Evolutionary conservation across 35 echinoderm and acorn worm species (phyloP).

Genomic region (Ophioderma brevispina): DNA sequence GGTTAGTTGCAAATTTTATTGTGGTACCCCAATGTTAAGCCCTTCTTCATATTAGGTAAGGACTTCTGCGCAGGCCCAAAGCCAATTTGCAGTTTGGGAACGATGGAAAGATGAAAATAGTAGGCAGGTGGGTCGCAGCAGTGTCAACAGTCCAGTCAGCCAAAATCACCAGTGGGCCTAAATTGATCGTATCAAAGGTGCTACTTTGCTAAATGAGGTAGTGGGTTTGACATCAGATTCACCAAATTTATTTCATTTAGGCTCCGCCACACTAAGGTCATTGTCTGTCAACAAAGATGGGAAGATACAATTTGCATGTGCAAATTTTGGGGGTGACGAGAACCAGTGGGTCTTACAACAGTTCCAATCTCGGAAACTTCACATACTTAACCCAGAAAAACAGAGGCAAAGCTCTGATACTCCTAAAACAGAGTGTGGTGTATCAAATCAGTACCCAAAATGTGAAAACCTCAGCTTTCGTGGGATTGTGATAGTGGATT

Average conservation of each 20-base stretch:
- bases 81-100: not conserved
- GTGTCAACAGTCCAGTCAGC: conserved; percentile 9
- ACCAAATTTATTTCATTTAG: conserved; percentile 38
- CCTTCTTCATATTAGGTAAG: not conserved
- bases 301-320: conserved; percentile 28
- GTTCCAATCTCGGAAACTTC: not conserved
- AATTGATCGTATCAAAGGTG: conserved; percentile 28
- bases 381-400: not conserved
- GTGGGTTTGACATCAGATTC: conserved; percentile 36
- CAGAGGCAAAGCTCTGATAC: too few relatives aligned
- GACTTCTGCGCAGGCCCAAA: not conserved
- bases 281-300: conserved; percentile 27
- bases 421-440: too few relatives aligned
- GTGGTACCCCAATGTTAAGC: not conserved
- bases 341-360: not conserved
- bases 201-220: conserved; percentile 15
- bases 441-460: too few relatives aligned
- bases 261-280: conserved; percentile 20
- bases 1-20: not conserved
- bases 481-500: too few relatives aligned
- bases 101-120: not conserved
- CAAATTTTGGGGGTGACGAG: conserved; percentile 24
- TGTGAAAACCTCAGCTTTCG: too few relatives aligned
- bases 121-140: conserved; percentile 2
- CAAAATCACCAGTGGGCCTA: conserved; percentile 12